Base-by-base conservation (phyloP, 2,113 vertebrate genomes). In the Clinocottus analis region DNA sequence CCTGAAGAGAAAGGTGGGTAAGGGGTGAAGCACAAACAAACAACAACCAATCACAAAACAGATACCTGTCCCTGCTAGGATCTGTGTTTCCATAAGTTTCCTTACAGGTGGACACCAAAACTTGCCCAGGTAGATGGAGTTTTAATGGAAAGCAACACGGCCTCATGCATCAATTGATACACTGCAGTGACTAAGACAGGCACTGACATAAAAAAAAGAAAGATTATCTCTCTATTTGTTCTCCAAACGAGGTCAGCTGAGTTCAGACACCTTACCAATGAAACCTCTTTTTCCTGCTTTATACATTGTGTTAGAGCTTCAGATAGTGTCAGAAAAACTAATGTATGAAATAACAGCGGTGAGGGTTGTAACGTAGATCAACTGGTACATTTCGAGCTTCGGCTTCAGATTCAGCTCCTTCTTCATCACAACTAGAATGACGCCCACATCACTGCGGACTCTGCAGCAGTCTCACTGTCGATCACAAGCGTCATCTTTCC, bases 1-100 rank as follows among this genome's bases (percentile, higher is more conserved):
- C 97, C 98, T 98, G 74, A 37, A 8, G 75, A 53, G 45, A 31
- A 8, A 55, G 21, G 41, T 0, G 27, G 4, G 3, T 6, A n/a
- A 13, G 11, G 23, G 11, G 37, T n/a, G 25, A 45, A 31, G 23
- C 29, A 9, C 7, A 66, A 77, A 21, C 14, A 13, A 17, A 58
- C 27, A 21, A n/a, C 8, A 73, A 6, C 11, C 0, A 25, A 60
- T 60, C 39, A 5, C 21, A 66, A 31, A 8, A 64, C 37, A 62
- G 31, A n/a, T 70, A 21, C 53, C 41, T 6, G 53, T 66, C 7
- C 11, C 39, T 35, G 41, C 27, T 47, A 8, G 2, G 33, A 58
- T 33, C 25, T 60, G 23, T 10, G 29, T 31, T 43, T 41, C 61
- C 47, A 21, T 19, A 31, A 29, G 35, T 19, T 56, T 56, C 55